Evolutionary conservation across 2,797 vertebrate species (phyloP), one percentile per base, ranked within the genome.

Genomic region (Benthosema pterotum): DNA sequence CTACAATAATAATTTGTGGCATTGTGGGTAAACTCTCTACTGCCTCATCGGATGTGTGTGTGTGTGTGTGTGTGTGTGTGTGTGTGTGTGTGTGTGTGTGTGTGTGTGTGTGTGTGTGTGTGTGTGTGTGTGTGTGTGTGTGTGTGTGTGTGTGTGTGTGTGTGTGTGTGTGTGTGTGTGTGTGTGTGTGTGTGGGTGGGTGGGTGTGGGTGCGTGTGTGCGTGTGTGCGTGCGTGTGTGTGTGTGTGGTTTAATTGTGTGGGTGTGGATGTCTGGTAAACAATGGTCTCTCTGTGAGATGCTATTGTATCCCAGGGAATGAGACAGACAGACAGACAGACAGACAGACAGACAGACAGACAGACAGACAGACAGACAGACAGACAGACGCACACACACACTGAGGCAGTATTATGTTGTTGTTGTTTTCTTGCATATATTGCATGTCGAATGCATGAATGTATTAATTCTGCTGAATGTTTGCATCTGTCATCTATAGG

Each of bases 71-170:
- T 32, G 52, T 28, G 52, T 53, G 52, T 52, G 51, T 53, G 51
- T 53, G 51, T 53, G 51, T 53, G 22, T 53, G 51, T 53, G 22
- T 53, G 51, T 53, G 22, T 53, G 22, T 53, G 51, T 53, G 51
- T 53, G 51, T 7, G 51, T 25, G 51, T 52, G 18, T 25, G 51
- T 52, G 19, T 25, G 51, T 52, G 2, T 52, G 19, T 6, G 7
- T 52, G 51, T 52, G 51, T 52, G 18, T 51, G 7, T 22, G 51
- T 5, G 51, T 2, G 22, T 2, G 22, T 2, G 22, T 2, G 5
- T 5, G 3, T 5, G 28, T 5, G 3, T 5, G 28, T 5, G 28
- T 51, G 49, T 46, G 45, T 46, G 45, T 46, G 51, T 25, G 52
- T 15, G 25, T 25, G 18, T 32, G 52, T 53, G 52, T 32, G 52